Conservation (phyloP, 2,113 vertebrate genomes). For the Oophaga pumilio region DNA sequence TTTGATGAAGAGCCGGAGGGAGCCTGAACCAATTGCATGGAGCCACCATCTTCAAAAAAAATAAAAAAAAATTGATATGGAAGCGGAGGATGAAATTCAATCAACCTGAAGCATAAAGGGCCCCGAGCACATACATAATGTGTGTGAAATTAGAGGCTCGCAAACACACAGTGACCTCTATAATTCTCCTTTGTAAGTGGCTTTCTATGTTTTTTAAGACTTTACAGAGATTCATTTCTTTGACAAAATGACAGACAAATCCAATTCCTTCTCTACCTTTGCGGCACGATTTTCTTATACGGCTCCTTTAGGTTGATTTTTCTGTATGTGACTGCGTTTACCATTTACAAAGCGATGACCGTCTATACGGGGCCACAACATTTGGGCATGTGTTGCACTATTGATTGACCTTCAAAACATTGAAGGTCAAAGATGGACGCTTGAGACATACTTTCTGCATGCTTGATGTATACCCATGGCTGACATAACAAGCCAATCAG, state of each 20-base stretch:
- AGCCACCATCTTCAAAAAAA: constrained; percentile 29
- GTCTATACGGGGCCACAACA: neutral
- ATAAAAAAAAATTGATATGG: neutral
- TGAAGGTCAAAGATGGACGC: neutral
- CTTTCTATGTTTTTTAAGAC: constrained; percentile 34
- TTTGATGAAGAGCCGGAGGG: constrained; percentile 54
- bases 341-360: neutral
- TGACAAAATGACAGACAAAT: neutral
- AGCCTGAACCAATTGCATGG: constrained; percentile 31
- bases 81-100: constrained; percentile 54
- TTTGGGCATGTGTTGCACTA: neutral
- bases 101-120: constrained; percentile 45
- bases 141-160: constrained; percentile 54
- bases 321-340: neutral
- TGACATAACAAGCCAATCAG: too few species aligned
- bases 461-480: too few species aligned
- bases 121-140: constrained; percentile 53
- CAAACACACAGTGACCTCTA: constrained; percentile 38
- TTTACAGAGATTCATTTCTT: constrained; percentile 10
- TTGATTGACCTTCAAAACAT: neutral
- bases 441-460: neutral
- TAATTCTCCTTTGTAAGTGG: constrained; percentile 36
- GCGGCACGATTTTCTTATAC: neutral
- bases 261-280: neutral
- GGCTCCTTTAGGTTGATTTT: neutral